Evolutionary conservation across 2,888 invertebrate species (phyloP), one percentile per base, ranked within the genome.

Genomic region (Eulithis testata): DNA sequence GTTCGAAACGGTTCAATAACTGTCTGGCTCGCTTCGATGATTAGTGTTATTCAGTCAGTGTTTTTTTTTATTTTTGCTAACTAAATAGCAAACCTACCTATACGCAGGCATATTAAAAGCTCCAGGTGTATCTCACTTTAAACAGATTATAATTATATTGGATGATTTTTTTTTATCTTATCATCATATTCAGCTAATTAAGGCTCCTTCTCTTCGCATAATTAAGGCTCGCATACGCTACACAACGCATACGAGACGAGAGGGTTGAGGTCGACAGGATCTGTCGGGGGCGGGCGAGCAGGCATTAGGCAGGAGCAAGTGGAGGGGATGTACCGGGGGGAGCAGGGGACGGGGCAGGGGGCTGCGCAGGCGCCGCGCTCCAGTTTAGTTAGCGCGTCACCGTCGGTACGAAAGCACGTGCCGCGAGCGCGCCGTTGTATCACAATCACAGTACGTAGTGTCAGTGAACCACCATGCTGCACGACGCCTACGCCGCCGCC

Each of bases 401-500:
- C 72, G 76, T 65, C 63, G 50, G 12, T 31, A 31, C 4, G 47
- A 12, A 12, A 21, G 57, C 68, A 65, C 68, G 60, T 51, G 43
- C 43, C 31, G 1, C 40, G 27, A 7, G 50, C 57, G 47, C 60
- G 66, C 14, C 14, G 37, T 49, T 4, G 1, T 11, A 7, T 37
- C 11, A 2, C 11, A 43, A 54, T 31, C 27, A 12, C 51, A 36
- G 12, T 58, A 45, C 43, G 43, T 21, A 57, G 56, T 56, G 59
- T 43, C 55, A 52, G 65, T 53, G 65, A 60, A 69, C 43, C 75
- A 81, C 62, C 72, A 91, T 91, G 91, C 78, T 91, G 75, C 89
- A 91, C 85, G 91, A 91, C 71, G 79, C 85, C 69, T 89, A 88
- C 89, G 82, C 80, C 69, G 68, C 69, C 89, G 82, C 80, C 69